Conservation (phyloP, 2,797 vertebrate species). For the Pagetopsis macropterus region DNA sequence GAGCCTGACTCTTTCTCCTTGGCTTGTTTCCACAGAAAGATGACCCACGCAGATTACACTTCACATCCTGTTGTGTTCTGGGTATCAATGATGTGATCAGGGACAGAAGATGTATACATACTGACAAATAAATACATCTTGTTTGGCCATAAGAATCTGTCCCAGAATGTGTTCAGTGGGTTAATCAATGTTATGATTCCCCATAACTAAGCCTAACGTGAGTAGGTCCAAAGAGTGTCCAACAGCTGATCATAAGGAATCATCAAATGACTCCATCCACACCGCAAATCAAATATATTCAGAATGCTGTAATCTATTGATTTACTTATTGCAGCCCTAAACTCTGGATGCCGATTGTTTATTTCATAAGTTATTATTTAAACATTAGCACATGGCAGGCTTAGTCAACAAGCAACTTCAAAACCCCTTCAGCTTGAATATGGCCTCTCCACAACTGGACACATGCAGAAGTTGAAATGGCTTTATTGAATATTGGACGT, state of each 20-base stretch:
- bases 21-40: constrained; percentile 18
- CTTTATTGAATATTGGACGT: neutral
- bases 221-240: neutral
- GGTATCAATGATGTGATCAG: neutral
- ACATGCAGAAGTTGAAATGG: neutral
- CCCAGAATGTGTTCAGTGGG: neutral
- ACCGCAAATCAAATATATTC: neutral
- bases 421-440: neutral
- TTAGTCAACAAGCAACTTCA: neutral
- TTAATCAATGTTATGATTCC: neutral
- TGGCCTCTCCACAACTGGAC: no score
- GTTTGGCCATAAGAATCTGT: neutral
- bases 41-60: neutral
- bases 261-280: neutral
- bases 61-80: neutral
- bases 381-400: neutral
- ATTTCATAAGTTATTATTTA: neutral
- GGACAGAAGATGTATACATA: no score
- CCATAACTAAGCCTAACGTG: neutral
- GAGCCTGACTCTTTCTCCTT: neutral
- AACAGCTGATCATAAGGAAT: neutral
- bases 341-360: neutral
- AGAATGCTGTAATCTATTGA: neutral
- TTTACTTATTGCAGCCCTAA: neutral
- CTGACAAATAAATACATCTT: neutral